Percentiles rank a stretch among this genome's conserved stretches.
Evolutionary conservation across 2,797 vertebrate species (phyloP).

Genomic region (Hylomyscus alleni): DNA sequence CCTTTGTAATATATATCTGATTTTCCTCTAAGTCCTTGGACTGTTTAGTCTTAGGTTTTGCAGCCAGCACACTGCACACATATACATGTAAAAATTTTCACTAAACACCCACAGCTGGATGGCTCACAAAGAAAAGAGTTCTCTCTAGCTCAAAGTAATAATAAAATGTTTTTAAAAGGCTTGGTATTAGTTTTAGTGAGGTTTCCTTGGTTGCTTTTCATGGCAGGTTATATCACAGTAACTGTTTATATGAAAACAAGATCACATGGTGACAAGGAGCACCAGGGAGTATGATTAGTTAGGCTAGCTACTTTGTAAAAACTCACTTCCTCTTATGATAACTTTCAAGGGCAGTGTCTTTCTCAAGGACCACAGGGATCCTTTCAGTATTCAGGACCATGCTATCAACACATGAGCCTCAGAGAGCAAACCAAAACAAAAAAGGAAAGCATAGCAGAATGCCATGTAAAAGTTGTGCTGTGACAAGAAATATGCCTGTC

Average conservation of each 20-base stretch:
- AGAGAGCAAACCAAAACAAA: neutral
- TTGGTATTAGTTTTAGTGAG: neutral
- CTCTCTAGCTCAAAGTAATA: neutral
- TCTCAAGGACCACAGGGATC: neutral
- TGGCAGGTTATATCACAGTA: neutral
- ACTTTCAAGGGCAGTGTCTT: neutral
- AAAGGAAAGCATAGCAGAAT: neutral
- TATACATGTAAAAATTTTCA: neutral
- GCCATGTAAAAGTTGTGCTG: neutral
- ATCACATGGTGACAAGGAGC: neutral
- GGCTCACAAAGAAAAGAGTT: neutral
- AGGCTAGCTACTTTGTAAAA: neutral
- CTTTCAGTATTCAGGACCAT: neutral
- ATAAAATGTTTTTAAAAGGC: neutral
- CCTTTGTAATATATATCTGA: neutral
- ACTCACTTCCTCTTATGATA: neutral
- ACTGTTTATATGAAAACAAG: neutral
- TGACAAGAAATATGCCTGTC: neutral
- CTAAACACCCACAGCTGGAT: neutral
- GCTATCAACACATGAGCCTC: neutral
- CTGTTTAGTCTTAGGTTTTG: neutral
- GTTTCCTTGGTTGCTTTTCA: neutral
- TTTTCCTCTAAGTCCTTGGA: neutral
- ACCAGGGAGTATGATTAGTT: too few relatives aligned
- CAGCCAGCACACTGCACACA: neutral